These are phyloP conservation scores for Circaetus gallicus DNA, from an alignment of 2,113 vertebrate genomes.

Conservation along the genomic window DNA sequence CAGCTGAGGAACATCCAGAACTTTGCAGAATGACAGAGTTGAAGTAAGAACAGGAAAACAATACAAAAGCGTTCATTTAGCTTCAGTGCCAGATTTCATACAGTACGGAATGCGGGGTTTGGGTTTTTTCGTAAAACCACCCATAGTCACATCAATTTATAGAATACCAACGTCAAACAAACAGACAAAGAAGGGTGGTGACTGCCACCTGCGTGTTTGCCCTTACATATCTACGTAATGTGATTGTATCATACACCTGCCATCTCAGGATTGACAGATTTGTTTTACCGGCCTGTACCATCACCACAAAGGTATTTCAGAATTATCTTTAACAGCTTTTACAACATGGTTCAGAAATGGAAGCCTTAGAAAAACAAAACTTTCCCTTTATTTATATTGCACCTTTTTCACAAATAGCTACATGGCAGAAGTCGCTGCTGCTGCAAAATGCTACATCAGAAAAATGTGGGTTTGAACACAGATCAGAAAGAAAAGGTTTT, in stretches of 20 bases:
- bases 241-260: not conserved
- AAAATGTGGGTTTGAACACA: not conserved
- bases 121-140: not conserved
- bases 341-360: not conserved
- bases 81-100: not conserved
- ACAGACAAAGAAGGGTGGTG: not conserved
- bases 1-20: not conserved
- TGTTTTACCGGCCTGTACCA: not conserved
- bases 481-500: not conserved
- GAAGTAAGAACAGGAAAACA: not conserved
- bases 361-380: not conserved
- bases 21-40: not conserved
- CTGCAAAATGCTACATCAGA: slow-evolving; percentile 19
- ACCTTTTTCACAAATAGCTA: slow-evolving; percentile 5
- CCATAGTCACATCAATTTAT: not conserved
- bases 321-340: not conserved
- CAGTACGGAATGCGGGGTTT: not conserved
- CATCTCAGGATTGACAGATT: not conserved
- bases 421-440: not conserved
- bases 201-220: not conserved
- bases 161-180: not conserved
- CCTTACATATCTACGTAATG: not conserved
- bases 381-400: slow-evolving; percentile 27
- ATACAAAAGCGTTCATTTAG: not conserved
- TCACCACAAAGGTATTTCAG: not conserved